A percentile compares a stretch with the other conserved stretches of the same genome.
These are phyloP conservation scores for Eueides isabella DNA, from an alignment of 1,140 invertebrate species.

Conservation along the genomic window DNA sequence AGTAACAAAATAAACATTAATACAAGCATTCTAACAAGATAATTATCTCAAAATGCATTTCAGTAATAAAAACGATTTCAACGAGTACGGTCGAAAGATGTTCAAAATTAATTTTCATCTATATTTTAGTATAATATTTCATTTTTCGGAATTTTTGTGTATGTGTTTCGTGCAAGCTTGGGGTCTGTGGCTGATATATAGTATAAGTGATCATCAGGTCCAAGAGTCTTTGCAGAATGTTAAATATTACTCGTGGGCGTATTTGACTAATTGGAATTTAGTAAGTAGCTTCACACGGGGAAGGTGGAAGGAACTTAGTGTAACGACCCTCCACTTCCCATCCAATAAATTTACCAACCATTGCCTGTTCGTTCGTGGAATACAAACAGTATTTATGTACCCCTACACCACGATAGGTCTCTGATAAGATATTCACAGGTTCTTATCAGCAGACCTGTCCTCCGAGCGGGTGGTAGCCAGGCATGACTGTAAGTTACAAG, in stretches of 20 bases:
- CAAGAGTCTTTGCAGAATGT: background rate
- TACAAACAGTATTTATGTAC: too few species aligned
- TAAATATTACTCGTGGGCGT: slow-evolving; percentile 14
- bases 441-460: too few species aligned
- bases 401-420: too few species aligned
- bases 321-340: background rate
- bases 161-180: background rate
- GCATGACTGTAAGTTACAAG: too few species aligned
- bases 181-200: background rate
- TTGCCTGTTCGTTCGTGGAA: too few species aligned
- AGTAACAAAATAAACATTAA: background rate
- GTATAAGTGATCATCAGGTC: background rate
- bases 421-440: too few species aligned
- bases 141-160: background rate
- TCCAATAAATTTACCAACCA: too few species aligned
- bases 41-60: background rate
- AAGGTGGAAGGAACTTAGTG: background rate
- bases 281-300: slow-evolving; percentile 31
- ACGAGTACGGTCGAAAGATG: background rate
- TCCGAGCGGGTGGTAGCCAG: too few species aligned
- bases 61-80: background rate
- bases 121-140: background rate
- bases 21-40: too few species aligned
- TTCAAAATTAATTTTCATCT: background rate
- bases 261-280: slow-evolving; percentile 48